Conservation (phyloP, 2,888 invertebrate genomes). For the Torymus tubicola region DNA sequence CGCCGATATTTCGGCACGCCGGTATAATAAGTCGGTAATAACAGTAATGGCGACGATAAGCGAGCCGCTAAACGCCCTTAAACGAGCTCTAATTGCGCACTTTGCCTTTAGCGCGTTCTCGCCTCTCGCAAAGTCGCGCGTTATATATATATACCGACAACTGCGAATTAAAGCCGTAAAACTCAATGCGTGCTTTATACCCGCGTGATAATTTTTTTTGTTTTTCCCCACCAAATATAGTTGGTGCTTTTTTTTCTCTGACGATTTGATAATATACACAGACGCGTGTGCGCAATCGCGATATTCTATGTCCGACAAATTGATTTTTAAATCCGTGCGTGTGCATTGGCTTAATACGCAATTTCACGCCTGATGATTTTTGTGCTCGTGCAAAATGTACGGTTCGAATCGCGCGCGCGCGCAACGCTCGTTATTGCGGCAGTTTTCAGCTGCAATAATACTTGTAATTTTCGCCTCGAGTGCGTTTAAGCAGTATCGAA, state of each 20-base stretch:
- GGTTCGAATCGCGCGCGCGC: slow-evolving; percentile 1
- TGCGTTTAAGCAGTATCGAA: slow-evolving; percentile 14
- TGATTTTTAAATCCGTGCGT: slow-evolving; percentile 47
- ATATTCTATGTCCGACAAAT: slow-evolving; percentile 34
- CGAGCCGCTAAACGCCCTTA: slow-evolving; percentile 73
- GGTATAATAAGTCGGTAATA: slow-evolving; percentile 75
- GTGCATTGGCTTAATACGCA: slow-evolving; percentile 32
- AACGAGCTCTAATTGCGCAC: slow-evolving; percentile 74
- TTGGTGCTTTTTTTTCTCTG: no score
- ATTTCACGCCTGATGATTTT: slow-evolving; percentile 47
- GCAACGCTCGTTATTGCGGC: slow-evolving; percentile 14
- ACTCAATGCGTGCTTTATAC: no score
- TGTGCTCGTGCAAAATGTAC: not conserved
- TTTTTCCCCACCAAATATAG: no score
- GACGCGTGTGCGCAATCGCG: not conserved
- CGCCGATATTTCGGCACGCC: slow-evolving; percentile 60
- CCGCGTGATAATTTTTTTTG: no score
- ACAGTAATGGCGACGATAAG: slow-evolving; percentile 74
- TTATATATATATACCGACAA: slow-evolving; percentile 43
- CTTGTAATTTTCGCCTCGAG: slow-evolving; percentile 31
- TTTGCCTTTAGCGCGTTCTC: slow-evolving; percentile 51
- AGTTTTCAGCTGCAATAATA: slow-evolving; percentile 31
- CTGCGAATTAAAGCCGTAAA: slow-evolving; percentile 61
- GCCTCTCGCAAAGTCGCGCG: slow-evolving; percentile 8
- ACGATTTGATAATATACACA: no score